Evolutionary conservation across 2,113 vertebrate species (phyloP), one percentile per base, ranked within the genome.

Genomic region (Numida meleagris): DNA sequence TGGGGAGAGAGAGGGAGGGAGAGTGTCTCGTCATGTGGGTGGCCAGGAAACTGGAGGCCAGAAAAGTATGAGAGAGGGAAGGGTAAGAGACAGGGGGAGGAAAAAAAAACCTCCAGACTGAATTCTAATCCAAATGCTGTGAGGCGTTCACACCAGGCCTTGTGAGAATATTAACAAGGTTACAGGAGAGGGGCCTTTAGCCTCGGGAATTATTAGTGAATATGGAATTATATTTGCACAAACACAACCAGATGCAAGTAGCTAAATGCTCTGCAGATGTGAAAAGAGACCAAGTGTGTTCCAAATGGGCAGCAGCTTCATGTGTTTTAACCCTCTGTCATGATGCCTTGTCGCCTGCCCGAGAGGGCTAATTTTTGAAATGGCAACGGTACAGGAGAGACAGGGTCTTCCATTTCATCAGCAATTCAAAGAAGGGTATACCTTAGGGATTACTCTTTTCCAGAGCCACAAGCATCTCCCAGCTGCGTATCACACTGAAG

Each of bases 201-300:
- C 99, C 99, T 98, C 98, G 59, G 99, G 99, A 99, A 98, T 99
- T 98, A 98, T 98, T 98, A 98, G 99, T 98, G 99, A 99, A 99
- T 99, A 99, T 99, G 98, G 98, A 99, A 98, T 98, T 98, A 99
- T 99, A 98, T 99, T 98, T 99, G 98, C 98, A 96, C 98, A 99
- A 99, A 99, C 97, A 98, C 98, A 99, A 99, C 99, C 99, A 99
- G 98, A 99, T 99, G 98, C 98, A 98, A 95, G 98, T 96, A 95
- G 96, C 98, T 97, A 98, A 98, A 99, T 98, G 97, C 98, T 96
- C 97, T 98, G 98, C 99, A 99, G 99, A 99, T 99, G 99, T 97
- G 97, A 94, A 88, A 92, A 86, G 93, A 97, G 95, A 88, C 88
- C 4, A 94, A 81, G 82, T 86, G 95, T 81, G 96, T 53, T 97